Evolutionary conservation across 2,113 vertebrate species (phyloP), one percentile per base, ranked within the genome.

Genomic region (Otocyon megalotis): DNA sequence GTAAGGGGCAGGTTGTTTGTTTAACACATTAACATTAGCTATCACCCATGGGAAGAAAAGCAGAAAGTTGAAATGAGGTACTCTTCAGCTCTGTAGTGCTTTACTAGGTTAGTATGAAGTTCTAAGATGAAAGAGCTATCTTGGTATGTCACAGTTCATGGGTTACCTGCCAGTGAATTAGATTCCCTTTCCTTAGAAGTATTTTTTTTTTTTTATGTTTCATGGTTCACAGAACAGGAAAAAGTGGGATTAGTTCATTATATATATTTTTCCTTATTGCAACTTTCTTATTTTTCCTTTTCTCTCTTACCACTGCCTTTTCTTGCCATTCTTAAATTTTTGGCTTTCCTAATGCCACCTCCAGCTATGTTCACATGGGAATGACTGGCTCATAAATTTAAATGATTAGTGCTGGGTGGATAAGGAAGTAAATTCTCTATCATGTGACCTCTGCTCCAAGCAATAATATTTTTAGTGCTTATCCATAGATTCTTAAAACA

Each of bases 51-150:
- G 94, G 85, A 96, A 98, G 93, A 96, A 87, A 76, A 89, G 89
- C 19, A 83, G 76, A 97, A 82, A 69, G 60, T 71, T 96, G 97
- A 95, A 98, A 98, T 95, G 88, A 89, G 76, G 63, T 96, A 48
- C 24, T 26, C 96, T 94, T 94, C 17, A 60, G 53, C 74, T 97
- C 60, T 95, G 37, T 56, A 37, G 77, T 92, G 28, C 15, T 92
- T 97, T 81, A 90, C 82, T 93, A 88, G 37, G 86, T 97, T 98
- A 8, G 92, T 96, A 88, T 90, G 96, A 92, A 96, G 91, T 35
- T 97, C 69, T 2, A 89, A 97, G 96, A 98, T 97, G 81, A 97
- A 98, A 98, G 97, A 98, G 63, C 90, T 98, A 86, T 95, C 97
- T 97, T 98, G 81, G 54, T 67, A n/a, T 88, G 72, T 95, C 97